Base-by-base conservation (phyloP, 2,888 invertebrate species). In the Ormyrus thymus region DNA sequence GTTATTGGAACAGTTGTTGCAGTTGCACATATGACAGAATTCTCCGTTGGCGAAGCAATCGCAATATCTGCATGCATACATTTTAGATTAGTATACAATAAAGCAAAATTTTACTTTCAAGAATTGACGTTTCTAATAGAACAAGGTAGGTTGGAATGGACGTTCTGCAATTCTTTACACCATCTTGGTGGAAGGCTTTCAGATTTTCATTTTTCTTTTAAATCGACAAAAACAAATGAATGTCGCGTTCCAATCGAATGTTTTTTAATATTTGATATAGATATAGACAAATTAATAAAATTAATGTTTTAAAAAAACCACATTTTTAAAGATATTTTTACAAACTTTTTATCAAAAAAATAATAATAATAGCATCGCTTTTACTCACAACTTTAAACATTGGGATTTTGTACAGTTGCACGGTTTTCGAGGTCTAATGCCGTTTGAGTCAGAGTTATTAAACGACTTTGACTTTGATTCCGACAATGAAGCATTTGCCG, bases 1-100 rank as follows among this genome's bases (percentile, higher is more conserved):
- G 91, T 99, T 99, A 88, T 99, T 99, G 86, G 94, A 97, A 90
- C 99, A 99, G 91, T 98, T 98, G 90, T 95, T 96, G 90, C 99
- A 99, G 89, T 99, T 99, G 91, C 99, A 99, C 90, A 94, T 95
- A 90, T 97, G 95, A 91, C 99, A 99, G 91, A 99, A 99, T 91
- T 99, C 99, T 5, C 98, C 99, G 91, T 98, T 99, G 6, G 99
- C 99, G 92, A 99, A 99, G 90, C 99, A 99, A 90, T 99, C 99
- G 91, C 99, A 99, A 90, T 99, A 95, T 83, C 93, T 94, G 87
- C 76, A 83, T 81, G 80, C 82, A 62, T 72, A 78, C 75, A 78
- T 81, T 74, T 69, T 76, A 73, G 75, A 70, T 56, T 58, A 80
- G 55, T 48, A 64, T 15, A 72, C 29, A 65, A 46, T 73, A 29